phyloP scores from a whole-genome alignment of 2,888 invertebrate genomes.

The Drosophila kambysellisi region DNA sequence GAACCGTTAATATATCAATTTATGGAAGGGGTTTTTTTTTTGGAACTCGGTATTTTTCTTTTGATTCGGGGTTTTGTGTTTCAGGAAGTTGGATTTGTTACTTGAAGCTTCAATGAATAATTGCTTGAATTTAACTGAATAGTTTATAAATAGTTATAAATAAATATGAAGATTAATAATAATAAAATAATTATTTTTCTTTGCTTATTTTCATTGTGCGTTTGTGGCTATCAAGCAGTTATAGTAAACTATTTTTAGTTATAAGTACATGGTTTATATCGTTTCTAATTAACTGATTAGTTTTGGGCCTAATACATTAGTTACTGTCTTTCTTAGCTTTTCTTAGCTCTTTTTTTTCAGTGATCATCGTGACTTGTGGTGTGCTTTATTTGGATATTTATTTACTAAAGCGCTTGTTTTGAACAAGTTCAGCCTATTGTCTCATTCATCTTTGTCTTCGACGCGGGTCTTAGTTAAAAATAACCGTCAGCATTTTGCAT shows the following conservation, averaged over 20 bases:
- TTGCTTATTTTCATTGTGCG: background rate
- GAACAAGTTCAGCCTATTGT: slow-evolving; percentile 6
- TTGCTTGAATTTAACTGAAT: background rate
- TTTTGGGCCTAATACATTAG: background rate
- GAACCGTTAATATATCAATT: background rate
- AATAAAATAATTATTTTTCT: background rate
- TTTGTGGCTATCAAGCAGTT: too few species aligned
- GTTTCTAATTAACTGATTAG: background rate
- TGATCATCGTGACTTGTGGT: background rate
- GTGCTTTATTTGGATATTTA: background rate
- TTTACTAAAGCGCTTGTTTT: background rate
- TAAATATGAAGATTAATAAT: too few species aligned
- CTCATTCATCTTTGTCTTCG: slow-evolving; percentile 21
- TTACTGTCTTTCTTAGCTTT: background rate
- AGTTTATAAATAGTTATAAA: background rate
- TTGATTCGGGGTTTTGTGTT: background rate
- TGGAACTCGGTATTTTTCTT: background rate
- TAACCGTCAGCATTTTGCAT: slow-evolving; percentile 3
- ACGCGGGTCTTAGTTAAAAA: slow-evolving; percentile 10
- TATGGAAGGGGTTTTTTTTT: background rate
- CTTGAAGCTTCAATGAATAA: too few species aligned
- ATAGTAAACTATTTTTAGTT: background rate
- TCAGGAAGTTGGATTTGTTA: background rate
- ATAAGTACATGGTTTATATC: background rate
- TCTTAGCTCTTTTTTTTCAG: background rate